Percentiles rank a stretch among this genome's conserved stretches.
Evolutionary conservation across 2,113 vertebrate species (phyloP).

Genomic region (Columba livia): DNA sequence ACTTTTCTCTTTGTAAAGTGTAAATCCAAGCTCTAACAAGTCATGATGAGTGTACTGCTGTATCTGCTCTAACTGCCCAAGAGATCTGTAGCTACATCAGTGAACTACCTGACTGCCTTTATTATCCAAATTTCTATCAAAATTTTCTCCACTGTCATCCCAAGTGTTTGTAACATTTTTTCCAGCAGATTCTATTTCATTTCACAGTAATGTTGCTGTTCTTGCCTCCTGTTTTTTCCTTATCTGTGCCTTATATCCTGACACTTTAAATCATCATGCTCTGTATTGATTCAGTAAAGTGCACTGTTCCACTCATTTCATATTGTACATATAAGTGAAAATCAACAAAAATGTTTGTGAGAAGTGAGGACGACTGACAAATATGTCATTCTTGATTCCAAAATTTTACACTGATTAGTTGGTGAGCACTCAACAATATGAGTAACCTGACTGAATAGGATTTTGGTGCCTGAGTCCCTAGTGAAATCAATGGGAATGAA

Average conservation of each 20-base stretch:
- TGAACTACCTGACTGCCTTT: conserved; percentile 44
- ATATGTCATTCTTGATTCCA: background rate
- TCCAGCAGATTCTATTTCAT: conserved; percentile 36
- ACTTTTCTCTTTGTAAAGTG: conserved; percentile 31
- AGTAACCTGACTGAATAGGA: conserved; percentile 1
- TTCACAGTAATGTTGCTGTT: conserved; percentile 33
- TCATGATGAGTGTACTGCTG: background rate
- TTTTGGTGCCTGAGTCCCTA: background rate
- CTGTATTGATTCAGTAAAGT: conserved; percentile 52
- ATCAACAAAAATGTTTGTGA: conserved; percentile 43
- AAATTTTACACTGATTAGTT: conserved; percentile 38
- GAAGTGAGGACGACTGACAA: conserved; percentile 22
- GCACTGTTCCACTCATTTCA: conserved; percentile 15
- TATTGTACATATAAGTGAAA: conserved; percentile 40
- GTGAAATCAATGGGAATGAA: conserved; percentile 6
- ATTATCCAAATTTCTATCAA: conserved; percentile 56
- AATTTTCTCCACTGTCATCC: conserved; percentile 43
- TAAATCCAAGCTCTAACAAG: background rate
- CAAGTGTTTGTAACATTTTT: conserved; percentile 50
- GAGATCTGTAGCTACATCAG: conserved; percentile 41
- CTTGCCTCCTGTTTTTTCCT: conserved; percentile 3
- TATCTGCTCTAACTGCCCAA: conserved; percentile 27
- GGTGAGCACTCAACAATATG: background rate
- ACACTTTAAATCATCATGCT: conserved; percentile 59
- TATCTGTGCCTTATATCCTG: conserved; percentile 20